A percentile compares a stretch with the other conserved stretches of the same genome.
phyloP scores from a whole-genome alignment of 2,113 vertebrate species.

The Spea multiplicata region DNA sequence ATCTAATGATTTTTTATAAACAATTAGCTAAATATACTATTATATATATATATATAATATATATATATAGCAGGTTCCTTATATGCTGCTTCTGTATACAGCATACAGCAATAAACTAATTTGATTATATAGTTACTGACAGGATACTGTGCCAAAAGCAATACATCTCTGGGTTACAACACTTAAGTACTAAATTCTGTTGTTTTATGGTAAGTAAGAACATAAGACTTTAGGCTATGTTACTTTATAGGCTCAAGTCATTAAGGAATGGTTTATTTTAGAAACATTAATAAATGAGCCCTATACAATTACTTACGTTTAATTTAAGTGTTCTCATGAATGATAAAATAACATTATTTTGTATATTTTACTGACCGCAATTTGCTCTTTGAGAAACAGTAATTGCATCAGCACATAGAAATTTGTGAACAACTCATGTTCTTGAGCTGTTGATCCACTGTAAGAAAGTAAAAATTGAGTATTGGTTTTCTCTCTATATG shows the following conservation, averaged over 20 bases:
- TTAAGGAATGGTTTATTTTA: neutral
- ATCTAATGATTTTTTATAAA: too few species aligned
- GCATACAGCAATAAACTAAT: neutral
- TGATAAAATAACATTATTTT: constrained; percentile 1
- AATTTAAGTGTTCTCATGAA: neutral
- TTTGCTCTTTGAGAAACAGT: neutral
- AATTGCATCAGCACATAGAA: neutral
- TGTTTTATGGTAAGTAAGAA: neutral
- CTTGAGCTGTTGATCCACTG: neutral
- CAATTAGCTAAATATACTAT: too few species aligned
- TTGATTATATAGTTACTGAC: neutral
- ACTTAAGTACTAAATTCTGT: neutral
- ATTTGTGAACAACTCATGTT: neutral
- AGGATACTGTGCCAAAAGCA: neutral
- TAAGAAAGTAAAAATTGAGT: too few species aligned
- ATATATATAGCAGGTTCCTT: too few species aligned
- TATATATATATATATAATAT: too few species aligned
- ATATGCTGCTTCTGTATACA: neutral
- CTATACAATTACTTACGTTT: neutral
- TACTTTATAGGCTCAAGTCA: neutral
- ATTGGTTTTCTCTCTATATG: too few species aligned
- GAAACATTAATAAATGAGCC: neutral
- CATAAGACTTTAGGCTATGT: neutral
- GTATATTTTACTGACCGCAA: neutral
- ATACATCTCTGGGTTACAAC: neutral